Percentiles rank a stretch among this genome's conserved stretches.
phyloP scores from a whole-genome alignment of 1,140 invertebrate species.

The Meteorus sp. region DNA sequence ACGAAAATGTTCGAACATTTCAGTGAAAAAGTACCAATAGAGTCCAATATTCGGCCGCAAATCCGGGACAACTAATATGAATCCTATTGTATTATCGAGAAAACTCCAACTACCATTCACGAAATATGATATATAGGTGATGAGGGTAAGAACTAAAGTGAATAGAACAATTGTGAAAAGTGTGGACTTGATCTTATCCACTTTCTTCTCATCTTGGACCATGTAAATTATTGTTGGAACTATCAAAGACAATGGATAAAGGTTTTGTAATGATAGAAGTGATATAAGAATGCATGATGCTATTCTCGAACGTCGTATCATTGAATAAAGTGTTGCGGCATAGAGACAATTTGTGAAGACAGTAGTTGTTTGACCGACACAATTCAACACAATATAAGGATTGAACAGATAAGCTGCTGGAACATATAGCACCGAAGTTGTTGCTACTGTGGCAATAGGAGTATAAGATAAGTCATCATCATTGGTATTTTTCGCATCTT shows the following conservation, averaged over 20 bases:
- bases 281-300: constrained; percentile 70
- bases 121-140: constrained; percentile 44
- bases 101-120: constrained; percentile 54
- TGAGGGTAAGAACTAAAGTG: constrained; percentile 35
- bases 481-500: constrained; percentile 35
- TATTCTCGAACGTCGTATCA: constrained; percentile 67
- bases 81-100: constrained; percentile 46
- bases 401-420: constrained; percentile 87
- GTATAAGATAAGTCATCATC: constrained; percentile 24
- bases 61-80: constrained; percentile 76
- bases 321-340: constrained; percentile 69
- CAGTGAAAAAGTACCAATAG: constrained; percentile 99
- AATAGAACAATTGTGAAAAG: constrained; percentile 47
- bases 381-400: constrained; percentile 88
- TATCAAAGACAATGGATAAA: constrained; percentile 85
- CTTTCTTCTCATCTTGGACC: constrained; percentile 42
- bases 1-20: constrained; percentile 99
- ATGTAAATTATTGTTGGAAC: constrained; percentile 73
- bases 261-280: constrained; percentile 76
- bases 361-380: constrained; percentile 88
- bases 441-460: constrained; percentile 33
- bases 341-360: constrained; percentile 86
- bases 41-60: constrained; percentile 95
- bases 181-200: constrained; percentile 30
- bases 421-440: constrained; percentile 63